Evolutionary conservation across 2,888 invertebrate genomes (phyloP), one percentile per base, ranked within the genome.

Genomic region (Trichopoda pennipes): DNA sequence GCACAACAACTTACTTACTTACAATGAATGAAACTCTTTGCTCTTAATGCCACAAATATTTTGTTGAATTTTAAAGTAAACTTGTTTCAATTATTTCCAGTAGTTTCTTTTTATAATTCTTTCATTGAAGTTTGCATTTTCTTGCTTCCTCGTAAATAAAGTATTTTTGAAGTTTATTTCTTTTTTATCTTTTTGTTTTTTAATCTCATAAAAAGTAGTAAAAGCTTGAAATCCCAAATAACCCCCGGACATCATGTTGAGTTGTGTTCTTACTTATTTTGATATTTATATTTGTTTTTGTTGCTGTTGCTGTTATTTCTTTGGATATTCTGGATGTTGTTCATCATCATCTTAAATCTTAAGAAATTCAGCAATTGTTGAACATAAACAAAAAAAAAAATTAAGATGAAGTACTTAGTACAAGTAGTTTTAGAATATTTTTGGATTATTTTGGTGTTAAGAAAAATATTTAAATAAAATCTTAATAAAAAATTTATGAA

Each of bases 281-380:
- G 38, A 51, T 66, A 42, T 58, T 64, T 47, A 38, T 56, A 14
- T 17, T 19, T 28, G 23, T 72, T n/a, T 16, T 21, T 51, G 42
- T 63, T 44, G 9, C 47, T 17, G 44, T 44, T 32, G 32, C 7
- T 53, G 23, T 55, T 60, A 14, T 44, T 69, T 6, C 42, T 66
- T n/a, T 56, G 49, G 19, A 53, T 63, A 14, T 42, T 51, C 38
- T 63, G 63, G 53, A 53, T 68, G 60, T 44, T 76, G 42, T 44
- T 76, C 60, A 58, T 77, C 70, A 70, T 70, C 70, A 49, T 63
- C 49, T 35, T 70, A 47, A 56, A 38, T 56, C 70, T 63, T 53
- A 63, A 81, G 77, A 64, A 81, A 81, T 78, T 69, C 81, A 64
- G 58, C 81, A 78, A 81, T 74, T 77, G 77, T 73, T 72, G 32